A percentile compares a stretch with the other conserved stretches of the same genome.
These are phyloP conservation scores for Marronus borbonicus DNA, from an alignment of 2,888 invertebrate genomes.

Conservation along the genomic window DNA sequence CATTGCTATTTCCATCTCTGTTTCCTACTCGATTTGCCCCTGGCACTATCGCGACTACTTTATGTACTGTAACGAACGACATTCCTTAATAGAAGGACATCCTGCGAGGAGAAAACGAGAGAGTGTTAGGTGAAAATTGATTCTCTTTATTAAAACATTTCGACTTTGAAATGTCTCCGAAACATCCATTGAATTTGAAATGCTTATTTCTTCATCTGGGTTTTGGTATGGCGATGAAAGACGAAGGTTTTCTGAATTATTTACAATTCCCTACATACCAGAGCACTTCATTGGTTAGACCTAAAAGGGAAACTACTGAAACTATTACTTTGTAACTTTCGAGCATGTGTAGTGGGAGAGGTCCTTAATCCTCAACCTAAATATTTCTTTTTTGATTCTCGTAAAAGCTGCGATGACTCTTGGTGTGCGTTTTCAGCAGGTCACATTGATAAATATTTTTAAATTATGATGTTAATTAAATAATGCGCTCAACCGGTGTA, in stretches of 20 bases:
- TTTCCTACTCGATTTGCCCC: slow-evolving; percentile 15
- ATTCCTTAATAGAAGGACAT: slow-evolving; percentile 30
- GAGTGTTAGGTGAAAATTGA: slow-evolving; percentile 34
- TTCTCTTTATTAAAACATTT: slow-evolving; percentile 39
- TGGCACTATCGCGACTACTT: neutral
- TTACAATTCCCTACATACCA: neutral
- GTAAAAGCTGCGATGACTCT: too few species aligned
- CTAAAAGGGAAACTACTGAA: neutral
- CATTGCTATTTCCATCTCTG: slow-evolving; percentile 18
- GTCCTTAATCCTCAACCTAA: too few species aligned
- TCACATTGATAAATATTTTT: too few species aligned
- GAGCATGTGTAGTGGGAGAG: neutral
- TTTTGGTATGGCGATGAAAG: neutral
- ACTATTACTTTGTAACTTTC: neutral
- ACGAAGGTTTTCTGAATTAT: neutral
- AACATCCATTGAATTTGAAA: slow-evolving; percentile 17
- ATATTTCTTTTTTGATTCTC: too few species aligned
- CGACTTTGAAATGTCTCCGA: slow-evolving; percentile 5
- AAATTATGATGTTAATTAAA: too few species aligned
- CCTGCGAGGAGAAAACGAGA: neutral
- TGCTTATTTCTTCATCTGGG: neutral
- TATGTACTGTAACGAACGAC: slow-evolving; percentile 37
- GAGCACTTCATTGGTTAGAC: neutral
- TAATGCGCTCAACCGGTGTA: too few species aligned
- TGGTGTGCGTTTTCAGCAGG: too few species aligned